Conservation (phyloP, 2,113 vertebrate genomes). For the Podarcis cretensis region DNA sequence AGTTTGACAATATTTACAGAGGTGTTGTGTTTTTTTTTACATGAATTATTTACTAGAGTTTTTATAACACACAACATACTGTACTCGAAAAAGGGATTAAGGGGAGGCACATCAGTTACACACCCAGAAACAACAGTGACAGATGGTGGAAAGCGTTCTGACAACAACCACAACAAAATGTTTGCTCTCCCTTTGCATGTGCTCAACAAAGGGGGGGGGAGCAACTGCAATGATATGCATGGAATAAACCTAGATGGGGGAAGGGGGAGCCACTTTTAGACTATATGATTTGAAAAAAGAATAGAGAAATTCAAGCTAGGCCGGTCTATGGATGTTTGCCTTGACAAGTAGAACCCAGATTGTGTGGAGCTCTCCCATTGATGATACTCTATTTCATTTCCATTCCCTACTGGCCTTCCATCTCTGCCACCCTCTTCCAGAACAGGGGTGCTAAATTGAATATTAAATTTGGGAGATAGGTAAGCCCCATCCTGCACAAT, state of each 20-base stretch:
- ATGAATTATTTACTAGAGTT: conserved; percentile 88
- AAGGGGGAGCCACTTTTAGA: neutral
- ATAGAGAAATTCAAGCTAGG: neutral
- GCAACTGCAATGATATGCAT: neutral
- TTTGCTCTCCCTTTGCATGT: conserved; percentile 62
- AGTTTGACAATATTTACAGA: conserved; percentile 85
- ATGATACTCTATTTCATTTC: neutral
- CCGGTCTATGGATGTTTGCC: neutral
- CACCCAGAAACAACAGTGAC: conserved; percentile 68
- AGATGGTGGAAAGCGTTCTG: conserved; percentile 67
- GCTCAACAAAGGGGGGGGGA: conserved; percentile 56
- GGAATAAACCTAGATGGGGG: neutral
- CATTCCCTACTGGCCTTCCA: neutral
- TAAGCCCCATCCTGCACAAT: no score
- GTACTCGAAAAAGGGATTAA: conserved; percentile 70
- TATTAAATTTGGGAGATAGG: no score
- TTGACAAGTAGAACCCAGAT: neutral
- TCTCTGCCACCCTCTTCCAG: neutral
- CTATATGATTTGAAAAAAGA: neutral
- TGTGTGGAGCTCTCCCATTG: neutral
- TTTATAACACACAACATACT: conserved; percentile 74
- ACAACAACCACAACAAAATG: conserved; percentile 50
- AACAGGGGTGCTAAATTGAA: no score
- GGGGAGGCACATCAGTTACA: conserved; percentile 64
- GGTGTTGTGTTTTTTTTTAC: conserved; percentile 55